A percentile compares a stretch with the other conserved stretches of the same genome.
Conservation (phyloP, 2,888 invertebrate species). For the Tuberolachnus salignus region DNA sequence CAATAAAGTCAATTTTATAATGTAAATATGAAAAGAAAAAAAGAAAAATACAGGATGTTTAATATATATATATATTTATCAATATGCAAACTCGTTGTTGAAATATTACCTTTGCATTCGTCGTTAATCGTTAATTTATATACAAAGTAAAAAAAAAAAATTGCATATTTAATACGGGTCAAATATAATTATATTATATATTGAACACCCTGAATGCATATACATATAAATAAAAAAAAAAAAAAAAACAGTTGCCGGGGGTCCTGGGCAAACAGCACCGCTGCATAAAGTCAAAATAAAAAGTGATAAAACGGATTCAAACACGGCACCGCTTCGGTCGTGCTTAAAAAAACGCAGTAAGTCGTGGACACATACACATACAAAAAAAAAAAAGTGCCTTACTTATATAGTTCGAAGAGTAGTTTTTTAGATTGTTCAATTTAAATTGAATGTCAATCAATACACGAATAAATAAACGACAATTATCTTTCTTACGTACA, state of each 20-base stretch:
- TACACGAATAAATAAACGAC: slow-evolving; percentile 1
- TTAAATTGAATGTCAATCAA: slow-evolving; percentile 1
- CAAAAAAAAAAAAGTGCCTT: slow-evolving; percentile 20
- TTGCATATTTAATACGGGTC: not conserved
- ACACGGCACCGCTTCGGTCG: slow-evolving; percentile 56
- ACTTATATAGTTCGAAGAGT: slow-evolving; percentile 36
- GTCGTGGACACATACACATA: slow-evolving; percentile 44
- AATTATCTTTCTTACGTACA: slow-evolving; percentile 32
- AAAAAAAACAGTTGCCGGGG: slow-evolving; percentile 55
- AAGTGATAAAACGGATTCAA: slow-evolving; percentile 56
- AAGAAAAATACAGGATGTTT: slow-evolving; percentile 40
- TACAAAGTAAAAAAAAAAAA: too few species aligned
- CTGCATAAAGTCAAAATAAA: slow-evolving; percentile 56
- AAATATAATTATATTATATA: slow-evolving; percentile 18
- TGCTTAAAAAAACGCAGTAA: slow-evolving; percentile 57
- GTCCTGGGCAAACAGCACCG: slow-evolving; percentile 52
- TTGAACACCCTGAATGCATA: slow-evolving; percentile 40
- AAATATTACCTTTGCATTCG: too few species aligned
- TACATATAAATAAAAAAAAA: slow-evolving; percentile 14
- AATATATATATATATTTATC: slow-evolving; percentile 27
- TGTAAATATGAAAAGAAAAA: slow-evolving; percentile 30
- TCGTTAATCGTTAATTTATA: too few species aligned
- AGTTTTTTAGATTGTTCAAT: slow-evolving; percentile 40
- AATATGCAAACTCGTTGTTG: not conserved
- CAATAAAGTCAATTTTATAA: not conserved